Evolutionary conservation across 2,113 vertebrate species (phyloP).

Genomic region (Hyaena hyaena): DNA sequence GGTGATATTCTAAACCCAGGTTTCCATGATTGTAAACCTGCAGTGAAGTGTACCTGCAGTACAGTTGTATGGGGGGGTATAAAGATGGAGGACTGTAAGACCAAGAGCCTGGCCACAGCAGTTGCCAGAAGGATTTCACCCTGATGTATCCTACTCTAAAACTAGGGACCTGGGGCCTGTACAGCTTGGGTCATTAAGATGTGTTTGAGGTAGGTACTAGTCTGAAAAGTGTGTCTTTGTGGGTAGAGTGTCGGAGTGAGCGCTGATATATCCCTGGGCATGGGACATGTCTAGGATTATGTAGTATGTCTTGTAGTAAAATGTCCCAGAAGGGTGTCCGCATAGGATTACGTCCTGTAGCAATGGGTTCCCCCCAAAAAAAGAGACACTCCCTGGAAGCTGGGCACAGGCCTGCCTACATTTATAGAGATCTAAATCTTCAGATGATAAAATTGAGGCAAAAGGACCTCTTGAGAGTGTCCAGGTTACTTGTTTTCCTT

Average conservation of each 20-base stretch:
- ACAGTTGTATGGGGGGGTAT: not conserved
- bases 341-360: not conserved
- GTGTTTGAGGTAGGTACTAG: not conserved
- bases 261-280: not conserved
- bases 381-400: not conserved
- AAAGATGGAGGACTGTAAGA: not conserved
- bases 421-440: not conserved
- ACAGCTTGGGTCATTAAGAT: not conserved
- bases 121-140: not conserved
- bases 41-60: not conserved
- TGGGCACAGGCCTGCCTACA: not conserved
- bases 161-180: not conserved
- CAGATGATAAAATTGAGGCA: not conserved
- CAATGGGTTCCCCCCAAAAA: not conserved
- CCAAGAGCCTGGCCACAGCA: not conserved
- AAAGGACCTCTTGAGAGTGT: not conserved
- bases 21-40: not conserved
- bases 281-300: not conserved
- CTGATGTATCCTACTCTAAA: not conserved
- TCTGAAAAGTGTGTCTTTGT: not conserved
- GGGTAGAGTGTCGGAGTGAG: not conserved
- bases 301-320: not conserved
- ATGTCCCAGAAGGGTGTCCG: not conserved
- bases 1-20: not conserved
- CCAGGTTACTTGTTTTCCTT: not conserved